Base-by-base conservation (phyloP, 2,888 invertebrate species). In the Trichogramma dendrolimi region DNA sequence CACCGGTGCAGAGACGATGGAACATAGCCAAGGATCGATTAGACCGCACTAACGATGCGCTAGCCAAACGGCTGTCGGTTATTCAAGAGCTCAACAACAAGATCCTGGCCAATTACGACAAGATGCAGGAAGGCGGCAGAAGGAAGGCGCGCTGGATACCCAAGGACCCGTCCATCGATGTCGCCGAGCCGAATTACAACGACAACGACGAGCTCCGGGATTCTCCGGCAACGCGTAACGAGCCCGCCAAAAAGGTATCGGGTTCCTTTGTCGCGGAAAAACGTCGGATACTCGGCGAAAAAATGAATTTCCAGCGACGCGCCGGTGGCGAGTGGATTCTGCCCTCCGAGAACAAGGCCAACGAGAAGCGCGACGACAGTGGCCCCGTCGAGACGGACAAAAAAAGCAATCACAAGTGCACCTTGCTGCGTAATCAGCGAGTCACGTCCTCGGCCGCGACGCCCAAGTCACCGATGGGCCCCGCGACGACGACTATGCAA, bases 31-130 rank as follows among this genome's bases (percentile, higher is more conserved):
- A 71, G 10, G 69, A 72, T n/a, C 75, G 72, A 53, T 63, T 69
- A 2, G 74, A 77, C 38, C 75, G 74, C 39, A 71, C 72, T 7
- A 74, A 73, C 63, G 76, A 77, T 59, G 76, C 78, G 10, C 76
- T 79, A 41, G 71, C 76, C 1, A 76, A 77, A 55, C 69, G 79
- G 7, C 63, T 77, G 4, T 74, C 75, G 52, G 62, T 79, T 44
- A 78, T 79, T 7, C 75, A 77, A 61, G 78, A 79, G 50, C 62
- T 79, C 39, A 79, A 79, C 65, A 75, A 74, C 41, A 78, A 78
- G 67, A 78, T 79, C 27, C 66, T 78, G 4, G 72, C 73, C 4
- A 79, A 75, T 61, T 74, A 75, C 60, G 77, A 78, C 52, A 71
- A 71, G 39, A 75, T 76, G 54, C 76, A 76, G 44, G 72, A 74